Base-by-base conservation (phyloP, 2,888 invertebrate genomes). In the Chydorus sphaericus region DNA sequence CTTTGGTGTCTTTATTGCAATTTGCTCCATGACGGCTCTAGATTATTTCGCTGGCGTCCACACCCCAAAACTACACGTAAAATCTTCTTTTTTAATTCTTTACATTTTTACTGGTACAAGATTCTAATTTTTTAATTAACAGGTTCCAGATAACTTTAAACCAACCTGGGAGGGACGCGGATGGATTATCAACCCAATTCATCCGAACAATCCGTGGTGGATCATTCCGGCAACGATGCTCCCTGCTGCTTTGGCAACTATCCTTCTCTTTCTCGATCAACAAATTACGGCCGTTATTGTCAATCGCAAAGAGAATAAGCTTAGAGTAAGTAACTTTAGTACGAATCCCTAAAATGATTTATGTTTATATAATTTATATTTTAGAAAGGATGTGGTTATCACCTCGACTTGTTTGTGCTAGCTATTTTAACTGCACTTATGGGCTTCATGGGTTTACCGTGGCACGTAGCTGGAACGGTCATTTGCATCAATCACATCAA, bases 181-280 rank as follows among this genome's bases (percentile, higher is more conserved):
- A 29, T 89, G 89, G 89, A 66, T 89, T 0, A 83, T 89, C 62
- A 77, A 79, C 54, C 86, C 87, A 0, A 87, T 88, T 66, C 78
- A 57, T 77, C 26, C 65, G 61, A 26, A 57, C 18, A 94, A 93
- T 71, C 92, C 92, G 1, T 70, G 83, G 67, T 96, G 89, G 83
- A 83, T 92, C 26, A 75, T 83, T 3, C 66, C 89, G 7, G 76
- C 87, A 14, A 93, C 94, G 0, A 66, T 86, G 52, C 72, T 91
- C 20, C 97, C 97, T 2, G 96, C 97, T 18, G 71, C 97, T 55
- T 72, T 98, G 33, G 93, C 93, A 54, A 93, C 93, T 20, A 97
- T 98, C 65, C 75, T 98, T 26, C 92, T 98, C 66, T 98, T 98
- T 71, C 97, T 98, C 96, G 97, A 98, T 75, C 97, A 98, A 69